Evolutionary conservation across 2,113 vertebrate genomes (phyloP).

Genomic region (Thoracochromis brauschi): DNA sequence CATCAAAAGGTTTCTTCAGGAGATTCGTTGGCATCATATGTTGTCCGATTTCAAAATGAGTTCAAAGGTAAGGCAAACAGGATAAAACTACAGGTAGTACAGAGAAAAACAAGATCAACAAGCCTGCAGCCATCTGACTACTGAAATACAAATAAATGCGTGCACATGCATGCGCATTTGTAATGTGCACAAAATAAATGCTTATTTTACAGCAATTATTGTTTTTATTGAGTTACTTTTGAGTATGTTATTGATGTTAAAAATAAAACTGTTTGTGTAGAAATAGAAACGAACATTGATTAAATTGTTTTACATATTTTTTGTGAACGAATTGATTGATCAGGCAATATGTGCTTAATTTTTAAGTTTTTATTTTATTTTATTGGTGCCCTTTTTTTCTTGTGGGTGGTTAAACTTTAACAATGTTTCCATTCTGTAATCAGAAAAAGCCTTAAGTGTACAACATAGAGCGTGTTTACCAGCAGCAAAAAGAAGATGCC

Average conservation of each 20-base stretch:
- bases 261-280: neutral
- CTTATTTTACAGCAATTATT: neutral
- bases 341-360: neutral
- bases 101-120: neutral
- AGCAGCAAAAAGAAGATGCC: neutral
- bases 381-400: neutral
- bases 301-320: neutral
- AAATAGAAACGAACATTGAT: neutral
- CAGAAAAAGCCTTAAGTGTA: neutral
- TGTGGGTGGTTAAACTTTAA: neutral
- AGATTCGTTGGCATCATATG: neutral
- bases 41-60: neutral
- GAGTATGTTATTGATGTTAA: fast-evolving
- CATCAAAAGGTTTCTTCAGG: neutral
- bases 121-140: neutral
- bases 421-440: neutral
- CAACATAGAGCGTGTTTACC: neutral
- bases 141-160: neutral
- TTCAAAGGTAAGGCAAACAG: neutral
- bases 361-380: neutral
- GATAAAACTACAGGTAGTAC: neutral
- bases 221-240: neutral
- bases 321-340: neutral
- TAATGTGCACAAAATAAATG: neutral
- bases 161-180: neutral